Base-by-base conservation (phyloP, 2,888 invertebrate genomes). In the Cryptus armator region DNA sequence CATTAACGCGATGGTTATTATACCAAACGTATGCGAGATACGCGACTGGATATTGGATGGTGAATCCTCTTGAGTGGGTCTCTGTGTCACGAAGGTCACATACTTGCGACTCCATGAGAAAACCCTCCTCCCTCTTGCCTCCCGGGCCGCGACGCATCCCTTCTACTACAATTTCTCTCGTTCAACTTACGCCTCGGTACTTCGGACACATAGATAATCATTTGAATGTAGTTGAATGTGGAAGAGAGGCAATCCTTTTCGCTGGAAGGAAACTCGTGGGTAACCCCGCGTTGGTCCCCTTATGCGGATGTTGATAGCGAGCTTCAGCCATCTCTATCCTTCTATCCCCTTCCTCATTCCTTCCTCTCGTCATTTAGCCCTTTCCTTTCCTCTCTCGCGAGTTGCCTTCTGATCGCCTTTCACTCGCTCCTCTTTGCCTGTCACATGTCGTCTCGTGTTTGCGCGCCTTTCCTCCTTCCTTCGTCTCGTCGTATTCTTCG, bases 21-120 rank as follows among this genome's bases (percentile, higher is more conserved):
- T n/a, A 64, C 43, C 19, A 53, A 75, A 70, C 83, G 79, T 75
- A n/a, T 59, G 75, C n/a, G 62, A 62, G 62, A 62, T 32, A 32
- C 32, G 62, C 14, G 29, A 6, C 51, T 56, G 78, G 75, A 82
- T 80, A 29, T 66, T 76, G 71, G 79, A 72, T 32, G 68, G 67
- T 37, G 77, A 77, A 56, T 78, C 62, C 64, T 82, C 82, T 76
- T 87, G 90, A 93, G 92, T 93, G 93, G 93, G 93, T 93, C 93
- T 93, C 91, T 93, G 93, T 93, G 93, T 93, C 93, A 93, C 89
- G 89, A 90, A 92, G 93, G 93, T 93, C 93, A 91, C 90, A 91
- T 91, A 90, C 89, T 91, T 85, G 78, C 81, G 84, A 76, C 56
- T 83, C 86, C 82, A 85, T 75, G 86, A 85, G 76, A 81, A 82